A percentile compares a stretch with the other conserved stretches of the same genome.
phyloP scores from a whole-genome alignment of 2,797 vertebrate genomes.

The Bovichtus variegatus region DNA sequence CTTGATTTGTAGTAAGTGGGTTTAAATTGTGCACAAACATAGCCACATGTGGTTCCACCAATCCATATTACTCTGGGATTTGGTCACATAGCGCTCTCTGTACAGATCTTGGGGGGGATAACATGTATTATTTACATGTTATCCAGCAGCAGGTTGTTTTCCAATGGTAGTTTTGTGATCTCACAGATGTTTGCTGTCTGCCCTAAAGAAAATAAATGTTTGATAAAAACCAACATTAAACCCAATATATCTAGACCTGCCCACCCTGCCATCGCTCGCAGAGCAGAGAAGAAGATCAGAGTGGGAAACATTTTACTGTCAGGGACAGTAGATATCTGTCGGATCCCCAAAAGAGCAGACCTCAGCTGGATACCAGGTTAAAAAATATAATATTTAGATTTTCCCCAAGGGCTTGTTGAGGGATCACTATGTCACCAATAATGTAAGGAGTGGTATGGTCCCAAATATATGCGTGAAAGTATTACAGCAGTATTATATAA shows the following conservation, averaged over 20 bases:
- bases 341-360: neutral
- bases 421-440: neutral
- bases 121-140: neutral
- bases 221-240: too few relatives aligned
- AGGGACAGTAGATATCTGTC: neutral
- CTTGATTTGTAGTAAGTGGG: neutral
- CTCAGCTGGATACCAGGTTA: neutral
- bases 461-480: too few relatives aligned
- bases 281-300: neutral
- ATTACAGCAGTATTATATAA: neutral
- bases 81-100: neutral
- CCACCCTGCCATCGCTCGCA: neutral
- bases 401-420: neutral
- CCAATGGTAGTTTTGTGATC: conserved; percentile 3
- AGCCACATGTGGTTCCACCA: neutral
- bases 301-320: neutral
- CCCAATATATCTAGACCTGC: neutral
- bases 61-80: neutral
- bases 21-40: neutral
- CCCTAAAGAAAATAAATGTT: too few relatives aligned
- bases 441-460: neutral
- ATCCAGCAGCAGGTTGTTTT: neutral
- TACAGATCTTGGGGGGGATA: neutral
- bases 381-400: neutral
- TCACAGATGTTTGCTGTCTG: neutral